phyloP scores from a whole-genome alignment of 2,113 vertebrate species.

The Cryptoleucopteryx plumbea region DNA sequence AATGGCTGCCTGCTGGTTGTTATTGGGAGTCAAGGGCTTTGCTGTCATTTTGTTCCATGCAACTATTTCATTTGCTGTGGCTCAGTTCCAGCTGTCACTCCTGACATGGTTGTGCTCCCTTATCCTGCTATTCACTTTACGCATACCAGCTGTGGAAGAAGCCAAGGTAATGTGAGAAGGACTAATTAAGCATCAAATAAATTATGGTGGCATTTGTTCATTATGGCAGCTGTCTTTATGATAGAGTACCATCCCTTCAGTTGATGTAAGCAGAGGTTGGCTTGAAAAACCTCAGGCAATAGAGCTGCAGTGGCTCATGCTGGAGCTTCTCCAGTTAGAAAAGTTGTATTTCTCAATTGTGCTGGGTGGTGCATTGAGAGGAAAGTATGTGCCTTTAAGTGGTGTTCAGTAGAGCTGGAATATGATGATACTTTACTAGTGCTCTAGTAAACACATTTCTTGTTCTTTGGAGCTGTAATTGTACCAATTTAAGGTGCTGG shows the following conservation, averaged over 20 bases:
- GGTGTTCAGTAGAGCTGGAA: neutral
- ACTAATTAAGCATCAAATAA: neutral
- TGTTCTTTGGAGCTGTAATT: neutral
- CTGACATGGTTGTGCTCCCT: slow-evolving; percentile 85
- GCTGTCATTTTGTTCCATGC: slow-evolving; percentile 81
- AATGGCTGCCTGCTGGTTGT: slow-evolving; percentile 79
- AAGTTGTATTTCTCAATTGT: neutral
- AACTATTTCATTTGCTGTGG: slow-evolving; percentile 81
- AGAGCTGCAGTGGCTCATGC: neutral
- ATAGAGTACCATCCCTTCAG: neutral
- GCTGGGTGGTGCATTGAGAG: neutral
- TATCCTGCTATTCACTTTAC: slow-evolving; percentile 82
- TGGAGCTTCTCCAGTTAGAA: neutral
- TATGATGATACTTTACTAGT: neutral
- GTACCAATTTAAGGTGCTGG: neutral
- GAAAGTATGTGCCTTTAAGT: neutral
- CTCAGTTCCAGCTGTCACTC: slow-evolving; percentile 76
- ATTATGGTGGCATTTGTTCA: neutral
- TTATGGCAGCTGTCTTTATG: neutral
- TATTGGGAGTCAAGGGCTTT: slow-evolving; percentile 84
- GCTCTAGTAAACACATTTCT: neutral
- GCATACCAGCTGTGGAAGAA: slow-evolving; percentile 81
- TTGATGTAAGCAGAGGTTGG: neutral
- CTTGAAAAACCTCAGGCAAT: neutral
- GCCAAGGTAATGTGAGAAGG: slow-evolving; percentile 76